These are phyloP conservation scores for Siniperca chuatsi DNA, from an alignment of 2,113 vertebrate genomes.

Conservation along the genomic window DNA sequence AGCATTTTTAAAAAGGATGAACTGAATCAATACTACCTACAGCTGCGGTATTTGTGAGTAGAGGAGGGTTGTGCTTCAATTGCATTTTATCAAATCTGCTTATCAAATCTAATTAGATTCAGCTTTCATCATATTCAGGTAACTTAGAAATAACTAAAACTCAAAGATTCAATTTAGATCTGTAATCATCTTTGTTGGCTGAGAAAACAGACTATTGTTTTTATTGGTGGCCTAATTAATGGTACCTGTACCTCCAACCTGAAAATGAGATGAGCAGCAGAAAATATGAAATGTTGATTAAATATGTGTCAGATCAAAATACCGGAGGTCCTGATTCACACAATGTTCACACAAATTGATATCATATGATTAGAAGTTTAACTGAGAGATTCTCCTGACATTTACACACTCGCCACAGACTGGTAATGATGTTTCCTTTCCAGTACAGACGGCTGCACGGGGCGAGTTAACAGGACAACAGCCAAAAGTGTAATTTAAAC, in stretches of 20 bases:
- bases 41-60: not conserved
- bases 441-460: not conserved
- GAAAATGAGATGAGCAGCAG: constrained; percentile 23
- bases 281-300: constrained; percentile 24
- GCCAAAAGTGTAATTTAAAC: not conserved
- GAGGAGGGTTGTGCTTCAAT: not conserved
- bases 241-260: not conserved
- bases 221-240: constrained; percentile 31
- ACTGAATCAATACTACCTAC: not conserved
- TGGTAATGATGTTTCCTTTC: not conserved
- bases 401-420: no score
- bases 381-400: not conserved
- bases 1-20: constrained; percentile 8
- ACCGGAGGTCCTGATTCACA: constrained; percentile 16
- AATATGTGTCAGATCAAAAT: constrained; percentile 17
- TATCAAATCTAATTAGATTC: constrained; percentile 25
- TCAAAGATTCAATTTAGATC: constrained; percentile 24
- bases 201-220: constrained; percentile 20
- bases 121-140: constrained; percentile 16
- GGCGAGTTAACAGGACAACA: not conserved
- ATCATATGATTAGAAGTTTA: not conserved
- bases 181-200: constrained; percentile 45
- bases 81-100: constrained; percentile 6
- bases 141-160: constrained; percentile 28
- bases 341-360: not conserved